Base-by-base conservation (phyloP, 23 tunicate species). In the Halocynthia aurantium region DNA sequence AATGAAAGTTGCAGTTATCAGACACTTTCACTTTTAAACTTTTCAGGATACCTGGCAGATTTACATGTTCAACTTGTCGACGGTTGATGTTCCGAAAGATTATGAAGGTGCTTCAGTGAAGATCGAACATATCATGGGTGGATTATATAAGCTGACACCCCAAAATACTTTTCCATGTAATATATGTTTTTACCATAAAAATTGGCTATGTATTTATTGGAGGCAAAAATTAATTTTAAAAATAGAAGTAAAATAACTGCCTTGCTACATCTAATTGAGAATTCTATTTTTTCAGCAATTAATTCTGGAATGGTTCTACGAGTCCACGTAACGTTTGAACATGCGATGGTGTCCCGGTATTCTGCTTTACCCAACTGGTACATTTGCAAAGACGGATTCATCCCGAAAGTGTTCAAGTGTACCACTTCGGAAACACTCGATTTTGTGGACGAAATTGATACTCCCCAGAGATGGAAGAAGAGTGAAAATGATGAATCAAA, bases 341-440 rank as follows among this genome's bases (percentile, higher is more conserved):
- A 77, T 11, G 52, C 85, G 6, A 88, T 80, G 6, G 81, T 74
- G 0, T 62, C 80, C 49, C 80, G 95, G 10, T 55, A 52, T 13
- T 82, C 68, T 51, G 62, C 83, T 49, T 52, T 83, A 7, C 95
- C 95, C 6, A 86, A 86, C 50, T 88, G 95, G 95, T 88, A 88
- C 55, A 77, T 82, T 6, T 11, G 84, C 10, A 49, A 77, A 8
- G 77, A 76, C 7, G 67, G 62, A 6, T 71, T 70, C 21, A 22
- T n/a, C 7, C 87, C 95, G 6, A 31, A 12, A 64, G 75, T 88
- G 1, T 72, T 88, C 20, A 21, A 51, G 56, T 50, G 66, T 52
- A 88, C 95, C 9, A 84, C 74, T 69, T 81, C 69, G 57, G 84
- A 83, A 11, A 12, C 53, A 8, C 52, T 77, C 12, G 51, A 50